Conservation (phyloP, 1,140 invertebrate genomes). For the Eubasilissa regina region DNA sequence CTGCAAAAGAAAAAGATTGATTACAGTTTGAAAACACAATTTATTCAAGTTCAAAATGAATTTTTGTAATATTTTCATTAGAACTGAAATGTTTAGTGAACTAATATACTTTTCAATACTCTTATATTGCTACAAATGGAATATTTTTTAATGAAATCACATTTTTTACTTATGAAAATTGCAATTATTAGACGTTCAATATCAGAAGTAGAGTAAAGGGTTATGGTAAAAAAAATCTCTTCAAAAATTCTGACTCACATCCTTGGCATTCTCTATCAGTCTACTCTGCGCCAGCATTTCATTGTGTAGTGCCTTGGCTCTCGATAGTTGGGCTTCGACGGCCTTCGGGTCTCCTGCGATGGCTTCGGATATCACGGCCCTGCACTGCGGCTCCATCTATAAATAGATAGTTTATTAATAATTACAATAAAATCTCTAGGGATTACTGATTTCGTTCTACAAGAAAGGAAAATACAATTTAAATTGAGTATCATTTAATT, state of each 20-base stretch:
- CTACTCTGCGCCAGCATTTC: slow-evolving; percentile 90
- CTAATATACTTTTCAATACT: no score
- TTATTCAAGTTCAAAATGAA: no score
- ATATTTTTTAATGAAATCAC: no score
- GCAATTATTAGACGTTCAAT: no score
- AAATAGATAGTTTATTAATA: neutral
- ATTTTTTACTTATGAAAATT: no score
- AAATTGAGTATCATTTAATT: slow-evolving; percentile 68
- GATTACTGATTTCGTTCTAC: no score
- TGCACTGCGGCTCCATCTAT: slow-evolving; percentile 82
- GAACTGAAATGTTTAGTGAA: no score
- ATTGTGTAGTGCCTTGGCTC: slow-evolving; percentile 87
- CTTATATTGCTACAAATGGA: no score
- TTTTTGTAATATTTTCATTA: no score
- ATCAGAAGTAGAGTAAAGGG: no score
- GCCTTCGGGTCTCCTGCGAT: slow-evolving; percentile 89
- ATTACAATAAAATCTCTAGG: no score
- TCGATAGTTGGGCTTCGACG: slow-evolving; percentile 89
- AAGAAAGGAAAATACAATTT: slow-evolving; percentile 47
- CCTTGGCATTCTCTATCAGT: slow-evolving; percentile 85
- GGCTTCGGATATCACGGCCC: slow-evolving; percentile 84
- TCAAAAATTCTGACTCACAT: slow-evolving; percentile 67
- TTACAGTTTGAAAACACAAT: neutral
- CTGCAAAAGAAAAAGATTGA: slow-evolving; percentile 62
- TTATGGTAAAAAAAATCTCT: no score